A percentile compares a stretch with the other conserved stretches of the same genome.
These are phyloP conservation scores for Heliothis subflexa DNA, from an alignment of 1,140 invertebrate genomes.

Conservation along the genomic window DNA sequence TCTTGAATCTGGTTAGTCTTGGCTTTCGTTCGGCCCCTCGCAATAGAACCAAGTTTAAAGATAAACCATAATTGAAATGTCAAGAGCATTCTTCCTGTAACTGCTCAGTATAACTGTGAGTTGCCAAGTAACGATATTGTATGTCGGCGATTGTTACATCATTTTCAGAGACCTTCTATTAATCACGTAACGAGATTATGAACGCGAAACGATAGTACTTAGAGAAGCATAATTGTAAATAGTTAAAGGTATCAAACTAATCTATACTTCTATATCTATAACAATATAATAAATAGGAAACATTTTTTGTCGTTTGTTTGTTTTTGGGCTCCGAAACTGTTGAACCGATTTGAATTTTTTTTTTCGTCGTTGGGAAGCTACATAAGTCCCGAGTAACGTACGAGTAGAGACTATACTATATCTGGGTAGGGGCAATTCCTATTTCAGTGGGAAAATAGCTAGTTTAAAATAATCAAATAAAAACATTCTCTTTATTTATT, in stretches of 20 bases:
- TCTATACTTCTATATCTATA: too few relatives aligned
- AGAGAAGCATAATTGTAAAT: background rate
- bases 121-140: constrained; percentile 32
- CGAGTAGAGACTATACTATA: too few relatives aligned
- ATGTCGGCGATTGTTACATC: background rate
- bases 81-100: constrained; percentile 58
- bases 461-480: too few relatives aligned
- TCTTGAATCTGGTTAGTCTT: constrained; percentile 39
- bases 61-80: constrained; percentile 67
- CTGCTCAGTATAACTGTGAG: constrained; percentile 5
- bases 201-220: background rate
- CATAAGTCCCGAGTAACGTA: too few relatives aligned
- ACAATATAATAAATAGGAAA: too few relatives aligned
- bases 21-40: constrained; percentile 45
- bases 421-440: too few relatives aligned
- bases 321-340: too few relatives aligned
- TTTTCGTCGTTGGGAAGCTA: too few relatives aligned
- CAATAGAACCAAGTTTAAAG: constrained; percentile 57
- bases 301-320: too few relatives aligned
- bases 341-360: too few relatives aligned
- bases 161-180: constrained; percentile 3
- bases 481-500: background rate
- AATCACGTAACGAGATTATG: constrained; percentile 16
- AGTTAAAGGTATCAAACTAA: too few relatives aligned
- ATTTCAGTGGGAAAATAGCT: too few relatives aligned